A percentile compares a stretch with the other conserved stretches of the same genome.
These are phyloP conservation scores for Gavia stellata DNA, from an alignment of 2,113 vertebrate genomes.

Conservation along the genomic window DNA sequence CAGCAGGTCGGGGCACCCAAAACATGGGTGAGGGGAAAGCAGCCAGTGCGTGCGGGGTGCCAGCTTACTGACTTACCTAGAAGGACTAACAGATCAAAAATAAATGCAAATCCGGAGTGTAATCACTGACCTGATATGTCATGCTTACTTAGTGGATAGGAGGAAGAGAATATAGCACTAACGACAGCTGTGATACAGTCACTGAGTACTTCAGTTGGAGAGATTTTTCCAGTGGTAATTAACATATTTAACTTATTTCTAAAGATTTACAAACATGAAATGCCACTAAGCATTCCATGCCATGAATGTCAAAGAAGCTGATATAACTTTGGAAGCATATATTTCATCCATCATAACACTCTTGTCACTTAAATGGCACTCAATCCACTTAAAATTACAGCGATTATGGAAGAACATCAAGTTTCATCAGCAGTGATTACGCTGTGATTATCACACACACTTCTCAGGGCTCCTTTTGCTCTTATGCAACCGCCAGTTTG, in stretches of 20 bases:
- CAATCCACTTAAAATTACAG: conserved; percentile 63
- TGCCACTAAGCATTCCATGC: conserved; percentile 50
- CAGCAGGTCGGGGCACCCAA: fast-evolving
- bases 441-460: conserved; percentile 24
- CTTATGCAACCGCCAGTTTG: background rate
- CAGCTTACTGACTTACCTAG: background rate
- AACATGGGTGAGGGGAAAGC: background rate
- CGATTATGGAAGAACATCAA: conserved; percentile 56
- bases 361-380: conserved; percentile 65
- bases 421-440: conserved; percentile 53
- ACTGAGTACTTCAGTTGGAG: conserved; percentile 25
- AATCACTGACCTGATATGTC: background rate
- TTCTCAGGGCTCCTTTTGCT: background rate
- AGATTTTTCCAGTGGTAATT: conserved; percentile 52
- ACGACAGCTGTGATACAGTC: background rate
- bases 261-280: conserved; percentile 63
- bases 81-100: background rate
- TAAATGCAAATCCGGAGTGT: background rate
- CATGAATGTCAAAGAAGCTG: conserved; percentile 48
- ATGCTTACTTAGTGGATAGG: background rate
- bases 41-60: background rate
- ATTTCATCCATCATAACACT: conserved; percentile 49
- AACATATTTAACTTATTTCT: conserved; percentile 65
- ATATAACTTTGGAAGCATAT: conserved; percentile 52
- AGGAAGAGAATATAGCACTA: background rate